Conservation (phyloP, 2,888 invertebrate species). For the Heliconius hortense region DNA sequence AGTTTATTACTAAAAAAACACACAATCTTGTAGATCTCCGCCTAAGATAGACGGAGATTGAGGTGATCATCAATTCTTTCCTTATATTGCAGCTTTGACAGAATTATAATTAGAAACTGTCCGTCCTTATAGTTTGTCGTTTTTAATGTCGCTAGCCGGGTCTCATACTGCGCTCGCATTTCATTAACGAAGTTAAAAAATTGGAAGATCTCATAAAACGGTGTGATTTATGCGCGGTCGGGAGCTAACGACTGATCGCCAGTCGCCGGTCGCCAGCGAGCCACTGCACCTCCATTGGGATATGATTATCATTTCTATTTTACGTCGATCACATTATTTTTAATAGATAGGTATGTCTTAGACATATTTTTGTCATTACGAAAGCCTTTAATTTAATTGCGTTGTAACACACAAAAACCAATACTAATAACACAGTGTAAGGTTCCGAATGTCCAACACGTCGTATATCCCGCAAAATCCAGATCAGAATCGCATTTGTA, state of each 20-base stretch:
- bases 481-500: conserved; percentile 43
- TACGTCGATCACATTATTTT: conserved; percentile 31
- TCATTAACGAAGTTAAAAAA: conserved; percentile 79
- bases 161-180: conserved; percentile 81
- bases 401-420: background rate
- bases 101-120: conserved; percentile 82
- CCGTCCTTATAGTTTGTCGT: conserved; percentile 77
- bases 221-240: conserved; percentile 78
- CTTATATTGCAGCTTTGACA: conserved; percentile 78
- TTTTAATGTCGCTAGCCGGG: conserved; percentile 80
- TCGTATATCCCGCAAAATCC: conserved; percentile 37
- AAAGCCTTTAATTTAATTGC: conserved; percentile 4
- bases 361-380: background rate
- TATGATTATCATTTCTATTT: conserved; percentile 42
- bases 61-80: conserved; percentile 78
- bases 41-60: conserved; percentile 71
- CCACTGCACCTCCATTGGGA: conserved; percentile 35
- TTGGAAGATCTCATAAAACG: conserved; percentile 77
- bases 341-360: conserved; percentile 23
- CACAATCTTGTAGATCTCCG: conserved; percentile 68
- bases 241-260: conserved; percentile 76
- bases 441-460: conserved; percentile 25
- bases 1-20: conserved; percentile 51
- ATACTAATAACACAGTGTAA: background rate
- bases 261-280: conserved; percentile 64